Base-by-base conservation (phyloP, 1,140 invertebrate genomes). In the Helicoverpa armigera region DNA sequence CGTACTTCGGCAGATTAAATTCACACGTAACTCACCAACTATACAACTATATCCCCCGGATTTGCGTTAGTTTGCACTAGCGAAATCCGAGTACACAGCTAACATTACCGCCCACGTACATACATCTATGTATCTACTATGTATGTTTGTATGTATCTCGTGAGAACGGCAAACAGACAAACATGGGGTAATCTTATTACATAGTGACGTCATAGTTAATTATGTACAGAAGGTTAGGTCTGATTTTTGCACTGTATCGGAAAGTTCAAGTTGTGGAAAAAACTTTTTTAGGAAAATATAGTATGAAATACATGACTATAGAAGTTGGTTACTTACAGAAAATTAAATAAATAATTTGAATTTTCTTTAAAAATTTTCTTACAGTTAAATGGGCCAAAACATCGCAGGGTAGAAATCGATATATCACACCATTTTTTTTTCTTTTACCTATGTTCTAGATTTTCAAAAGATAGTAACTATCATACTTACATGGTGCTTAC, bases 121-220 rank as follows among this genome's bases (percentile, higher is more conserved):
- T 11, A 12, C 14, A 61, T 4, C 0, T 54, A 54, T 31, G 23
- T 56, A 11, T 9, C 14, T 56, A 58, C 16, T 18, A 13, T 3
- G 16, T 14, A 4, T 31, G 58, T 31, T 14, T 29, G 29, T 29
- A 29, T 13, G 16, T 61, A 35, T 61, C 72, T 58, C 56, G 56
- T 61, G 54, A 60, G 73, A 18, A 65, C 63, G 43, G 35, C 63
- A 65, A 35, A 50, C 43, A 74, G 53, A 50, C 43, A 61, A 60
- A 58, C 53, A 60, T 14, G 56, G 29, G 35, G 14, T 75, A 75
- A 75, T 75, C 73, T 61, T 35, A 61, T 61, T 60, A 75, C 23
- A 56, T 75, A 50, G 63, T 65, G 29, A 48, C 56, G 73, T 58
- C 43, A 75, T 58, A 1, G 35, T n/a, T 75, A 61, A 60, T 60